Base-by-base conservation (phyloP, 1,140 invertebrate species). In the Saccostrea cuccullata region DNA sequence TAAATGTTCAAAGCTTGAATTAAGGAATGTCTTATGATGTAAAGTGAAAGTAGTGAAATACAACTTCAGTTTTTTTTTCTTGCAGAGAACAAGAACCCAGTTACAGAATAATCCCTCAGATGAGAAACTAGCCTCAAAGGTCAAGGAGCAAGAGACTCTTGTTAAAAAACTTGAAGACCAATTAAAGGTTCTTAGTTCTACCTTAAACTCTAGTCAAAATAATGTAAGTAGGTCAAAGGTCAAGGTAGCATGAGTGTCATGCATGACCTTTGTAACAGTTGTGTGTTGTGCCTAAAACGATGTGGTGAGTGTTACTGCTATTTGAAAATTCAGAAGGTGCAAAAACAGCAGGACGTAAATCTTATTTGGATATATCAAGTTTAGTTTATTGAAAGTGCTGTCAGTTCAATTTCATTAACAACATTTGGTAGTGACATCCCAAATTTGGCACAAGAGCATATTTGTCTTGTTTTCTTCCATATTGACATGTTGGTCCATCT, bases 61-160 rank as follows among this genome's bases (percentile, higher is more conserved):
- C 47, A 47, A 47, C 47, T 47, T 47, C 2, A n/a, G 60, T 87
- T 84, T 83, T 89, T 90, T 87, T 84, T 82, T 47, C 88, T 36
- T 85, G n/a, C 87, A 93, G 91, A 90, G 89, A 91, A 73, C 89
- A 86, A 90, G 91, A 73, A 90, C 90, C 67, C 73, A 89, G 58
- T 91, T 91, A 77, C 84, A 90, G n/a, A 90, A 88, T n/a, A 91
- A 91, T 73, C 92, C 92, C 5, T 85, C 91, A 86, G 93, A 93
- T n/a, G 91, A 91, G 60, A 77, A 91, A 20, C 90, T 91, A 40
- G 86, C 87, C 26, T 84, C 70, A 8, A 77, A 77, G 26, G 86
- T 93, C 30, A 82, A 89, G 73, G 92, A 93, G 40, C 91, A 91
- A 77, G 90, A 91, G 58, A 89, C 89, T 55, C 92, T 91, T 11